Base-by-base conservation (phyloP, 2,113 vertebrate genomes). In the Hippocampus guttulatus region DNA sequence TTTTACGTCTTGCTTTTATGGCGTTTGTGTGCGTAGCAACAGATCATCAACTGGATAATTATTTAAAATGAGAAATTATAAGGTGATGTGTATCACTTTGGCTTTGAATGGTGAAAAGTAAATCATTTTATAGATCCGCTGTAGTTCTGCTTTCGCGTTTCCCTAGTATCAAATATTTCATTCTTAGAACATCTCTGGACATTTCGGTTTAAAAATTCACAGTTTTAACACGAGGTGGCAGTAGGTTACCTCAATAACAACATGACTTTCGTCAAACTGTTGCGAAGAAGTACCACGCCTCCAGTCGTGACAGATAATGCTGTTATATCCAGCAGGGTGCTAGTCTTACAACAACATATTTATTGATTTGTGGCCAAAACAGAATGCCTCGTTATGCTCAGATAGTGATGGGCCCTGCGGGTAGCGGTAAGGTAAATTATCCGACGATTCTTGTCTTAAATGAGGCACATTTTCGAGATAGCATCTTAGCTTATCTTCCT, bases 361-460 rank as follows among this genome's bases (percentile, higher is more conserved):
- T 57, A 2, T 45, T 57, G 30, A 1, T 30, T 5, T 25, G 74
- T 70, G 79, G 57, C 15, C 6, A 18, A 16, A 45, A 45, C 64
- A 33, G n/a, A 74, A 98, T 99, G 96, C 96, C 96, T 67, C 95
- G 97, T 1, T 98, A 91, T 20, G 96, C 96, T 6, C 97, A 99
- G 87, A 81, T 98, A 0, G 96, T 99, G 57, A 99, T 99, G 93
- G 97, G 96, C 18, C 96, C 97, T 1, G 97, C 97, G 0, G 96
- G 97, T 38, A 98, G 97, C 81, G 96, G 97, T n/a, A 98, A 98
- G 94, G 96, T 97, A 84, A 81, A 84, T 15, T 3, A 20, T 45
- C 30, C 21, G 4, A 12, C 4, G 3, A 11, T 25, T 10, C 18
- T 47, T 0, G 33, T 72, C 76, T 33, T 81, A 79, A 81, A 9